These are phyloP conservation scores for Perizoma affinitatum DNA, from an alignment of 2,888 invertebrate species.

Conservation along the genomic window DNA sequence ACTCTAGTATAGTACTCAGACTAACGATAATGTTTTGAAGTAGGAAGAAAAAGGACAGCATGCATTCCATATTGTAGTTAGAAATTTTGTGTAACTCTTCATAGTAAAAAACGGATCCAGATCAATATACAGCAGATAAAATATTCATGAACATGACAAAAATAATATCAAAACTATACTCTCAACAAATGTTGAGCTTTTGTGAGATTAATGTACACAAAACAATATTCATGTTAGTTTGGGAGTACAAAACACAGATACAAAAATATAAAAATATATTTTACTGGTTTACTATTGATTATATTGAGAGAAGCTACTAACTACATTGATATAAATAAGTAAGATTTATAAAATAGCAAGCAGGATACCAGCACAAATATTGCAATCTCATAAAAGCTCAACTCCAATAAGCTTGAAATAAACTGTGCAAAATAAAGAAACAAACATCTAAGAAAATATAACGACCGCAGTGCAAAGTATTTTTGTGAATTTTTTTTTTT, in stretches of 20 bases:
- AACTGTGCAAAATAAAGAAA: constrained; percentile 50
- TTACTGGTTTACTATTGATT: constrained; percentile 5
- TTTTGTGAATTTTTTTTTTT: constrained; percentile 13
- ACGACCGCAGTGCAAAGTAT: constrained; percentile 18
- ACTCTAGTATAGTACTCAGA: too few species aligned
- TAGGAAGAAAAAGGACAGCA: too few species aligned
- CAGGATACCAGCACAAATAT: constrained; percentile 10
- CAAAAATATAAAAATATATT: constrained; percentile 6
- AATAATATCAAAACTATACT: constrained; percentile 45
- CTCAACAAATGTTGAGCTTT: constrained; percentile 57
- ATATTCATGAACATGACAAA: constrained; percentile 8
- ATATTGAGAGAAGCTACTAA: neutral
- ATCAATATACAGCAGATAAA: constrained; percentile 38
- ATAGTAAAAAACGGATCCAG: constrained; percentile 39
- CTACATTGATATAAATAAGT: constrained; percentile 11
- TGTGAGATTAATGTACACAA: constrained; percentile 43
- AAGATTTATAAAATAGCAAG: constrained; percentile 9
- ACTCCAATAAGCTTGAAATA: constrained; percentile 55
- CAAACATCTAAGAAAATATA: constrained; percentile 11
- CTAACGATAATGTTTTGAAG: too few species aligned
- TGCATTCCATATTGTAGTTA: too few species aligned
- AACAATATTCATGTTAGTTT: constrained; percentile 1
- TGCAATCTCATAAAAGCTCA: constrained; percentile 54
- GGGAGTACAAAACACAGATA: too few species aligned
- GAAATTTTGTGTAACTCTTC: too few species aligned